A percentile compares a stretch with the other conserved stretches of the same genome.
Evolutionary conservation across 2,797 vertebrate genomes (phyloP).

Genomic region (Sebastes nivosus): DNA sequence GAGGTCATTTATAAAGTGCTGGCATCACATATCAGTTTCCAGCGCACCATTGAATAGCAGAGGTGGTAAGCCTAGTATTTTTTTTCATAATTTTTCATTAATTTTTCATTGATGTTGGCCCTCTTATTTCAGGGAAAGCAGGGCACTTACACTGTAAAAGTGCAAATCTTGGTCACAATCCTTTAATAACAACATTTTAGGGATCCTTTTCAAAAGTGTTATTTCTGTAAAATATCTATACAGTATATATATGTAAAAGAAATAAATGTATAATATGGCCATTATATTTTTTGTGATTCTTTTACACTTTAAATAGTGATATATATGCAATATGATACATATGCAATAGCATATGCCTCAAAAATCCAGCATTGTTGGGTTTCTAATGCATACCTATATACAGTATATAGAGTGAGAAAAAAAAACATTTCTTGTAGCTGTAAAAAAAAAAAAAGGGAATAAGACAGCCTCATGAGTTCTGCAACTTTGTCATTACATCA

Average conservation of each 20-base stretch:
- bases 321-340: no score
- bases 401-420: not conserved
- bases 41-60: not conserved
- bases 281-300: not conserved
- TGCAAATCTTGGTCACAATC: not conserved
- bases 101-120: not conserved
- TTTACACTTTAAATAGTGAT: not conserved
- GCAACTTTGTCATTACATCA: constrained; percentile 12
- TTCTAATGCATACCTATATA: not conserved
- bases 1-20: not conserved
- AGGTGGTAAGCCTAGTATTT: not conserved
- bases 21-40: not conserved
- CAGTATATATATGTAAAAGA: not conserved
- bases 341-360: not conserved
- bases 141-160: not conserved
- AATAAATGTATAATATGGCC: fast-evolving
- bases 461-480: not conserved
- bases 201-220: not conserved
- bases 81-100: no score
- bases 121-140: not conserved
- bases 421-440: not conserved
- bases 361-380: not conserved
- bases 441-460: not conserved
- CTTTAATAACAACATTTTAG: not conserved
- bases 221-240: not conserved